Conservation (phyloP, 2,113 vertebrate genomes). For the Geococcyx californianus region DNA sequence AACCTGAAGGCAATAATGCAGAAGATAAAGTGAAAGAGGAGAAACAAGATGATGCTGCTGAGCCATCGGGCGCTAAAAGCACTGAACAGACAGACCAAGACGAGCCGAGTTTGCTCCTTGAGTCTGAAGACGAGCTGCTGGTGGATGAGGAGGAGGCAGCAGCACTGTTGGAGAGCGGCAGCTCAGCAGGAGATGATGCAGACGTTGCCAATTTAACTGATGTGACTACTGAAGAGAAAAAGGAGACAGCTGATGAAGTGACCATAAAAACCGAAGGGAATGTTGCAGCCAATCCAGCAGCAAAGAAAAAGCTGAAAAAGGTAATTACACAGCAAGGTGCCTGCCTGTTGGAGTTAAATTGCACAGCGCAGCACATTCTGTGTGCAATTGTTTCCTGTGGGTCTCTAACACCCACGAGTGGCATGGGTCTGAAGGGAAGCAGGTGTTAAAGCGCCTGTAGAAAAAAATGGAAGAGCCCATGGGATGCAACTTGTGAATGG, state of each 20-base stretch:
- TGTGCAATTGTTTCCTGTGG: neutral
- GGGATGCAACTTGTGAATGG: neutral
- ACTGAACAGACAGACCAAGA: slow-evolving; percentile 74
- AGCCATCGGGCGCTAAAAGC: slow-evolving; percentile 65
- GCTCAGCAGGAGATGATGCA: slow-evolving; percentile 78
- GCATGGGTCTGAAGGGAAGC: neutral
- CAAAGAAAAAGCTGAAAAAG: slow-evolving; percentile 81
- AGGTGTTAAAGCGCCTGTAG: neutral
- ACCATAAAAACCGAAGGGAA: slow-evolving; percentile 67
- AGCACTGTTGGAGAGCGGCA: slow-evolving; percentile 80
- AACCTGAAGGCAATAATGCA: slow-evolving; percentile 62
- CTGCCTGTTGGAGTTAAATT: neutral
- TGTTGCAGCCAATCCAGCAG: slow-evolving; percentile 44
- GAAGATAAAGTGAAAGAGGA: slow-evolving; percentile 78
- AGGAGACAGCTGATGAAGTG: slow-evolving; percentile 68
- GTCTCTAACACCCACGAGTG: neutral
- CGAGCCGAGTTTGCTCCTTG: slow-evolving; percentile 74
- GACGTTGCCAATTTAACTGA: slow-evolving; percentile 78
- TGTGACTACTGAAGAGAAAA: slow-evolving; percentile 72
- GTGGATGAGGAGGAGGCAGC: slow-evolving; percentile 82
- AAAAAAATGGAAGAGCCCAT: neutral
- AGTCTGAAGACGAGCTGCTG: slow-evolving; percentile 80
- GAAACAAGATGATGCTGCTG: slow-evolving; percentile 73
- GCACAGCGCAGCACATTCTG: accelerated
- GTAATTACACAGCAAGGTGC: slow-evolving; percentile 12